These are phyloP conservation scores for Lutjanus campechanus DNA, from an alignment of 2,797 vertebrate genomes.

Conservation along the genomic window DNA sequence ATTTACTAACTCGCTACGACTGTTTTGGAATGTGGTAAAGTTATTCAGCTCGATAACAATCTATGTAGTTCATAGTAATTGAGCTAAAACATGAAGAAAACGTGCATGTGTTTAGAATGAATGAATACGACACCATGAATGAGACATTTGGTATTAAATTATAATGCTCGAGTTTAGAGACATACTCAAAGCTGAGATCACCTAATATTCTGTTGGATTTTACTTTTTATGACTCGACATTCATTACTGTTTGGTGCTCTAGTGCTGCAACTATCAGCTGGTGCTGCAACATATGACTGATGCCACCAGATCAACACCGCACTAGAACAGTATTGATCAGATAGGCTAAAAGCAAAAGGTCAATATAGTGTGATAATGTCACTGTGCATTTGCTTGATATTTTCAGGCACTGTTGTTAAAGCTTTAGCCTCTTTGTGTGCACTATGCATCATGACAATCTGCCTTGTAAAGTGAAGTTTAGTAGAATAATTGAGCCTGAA, in stretches of 20 bases:
- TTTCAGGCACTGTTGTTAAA: not conserved
- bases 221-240: conserved; percentile 6
- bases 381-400: conserved; percentile 7
- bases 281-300: conserved; percentile 28
- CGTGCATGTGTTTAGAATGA: not conserved
- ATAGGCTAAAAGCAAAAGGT: conserved; percentile 39
- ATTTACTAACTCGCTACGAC: no score
- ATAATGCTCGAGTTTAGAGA: not conserved
- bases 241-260: conserved; percentile 13
- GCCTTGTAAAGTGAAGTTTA: not conserved
- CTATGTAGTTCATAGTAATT: not conserved
- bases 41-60: not conserved
- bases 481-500: conserved; percentile 6
- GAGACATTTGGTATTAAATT: not conserved
- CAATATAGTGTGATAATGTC: conserved; percentile 16
- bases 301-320: conserved; percentile 46
- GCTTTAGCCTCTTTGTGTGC: not conserved
- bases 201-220: conserved; percentile 1
- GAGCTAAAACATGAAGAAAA: not conserved
- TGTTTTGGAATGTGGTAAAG: not conserved
- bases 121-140: not conserved
- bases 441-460: conserved; percentile 14
- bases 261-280: conserved; percentile 17
- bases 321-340: conserved; percentile 56
- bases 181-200: not conserved